Conservation (phyloP, 2,113 vertebrate species). For the Lota lota region DNA sequence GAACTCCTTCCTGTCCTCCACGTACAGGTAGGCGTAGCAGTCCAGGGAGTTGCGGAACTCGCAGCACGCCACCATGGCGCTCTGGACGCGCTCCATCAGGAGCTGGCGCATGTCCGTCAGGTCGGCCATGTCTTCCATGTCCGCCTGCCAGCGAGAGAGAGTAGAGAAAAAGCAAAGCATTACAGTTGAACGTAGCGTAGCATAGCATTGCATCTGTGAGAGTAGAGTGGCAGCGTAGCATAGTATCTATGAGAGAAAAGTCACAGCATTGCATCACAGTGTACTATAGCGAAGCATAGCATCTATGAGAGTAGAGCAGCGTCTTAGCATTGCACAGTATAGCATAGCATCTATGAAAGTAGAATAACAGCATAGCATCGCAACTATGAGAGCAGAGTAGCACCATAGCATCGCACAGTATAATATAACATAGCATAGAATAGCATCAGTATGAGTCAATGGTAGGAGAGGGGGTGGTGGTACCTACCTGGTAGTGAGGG, state of each 20-base stretch:
- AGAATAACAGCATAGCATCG: background rate
- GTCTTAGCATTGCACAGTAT: background rate
- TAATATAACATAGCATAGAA: background rate
- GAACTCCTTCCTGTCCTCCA: conserved; percentile 81
- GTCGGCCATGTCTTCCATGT: conserved; percentile 80
- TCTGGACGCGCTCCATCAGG: conserved; percentile 73
- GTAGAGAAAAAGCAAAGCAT: too few species aligned
- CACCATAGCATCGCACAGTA: background rate
- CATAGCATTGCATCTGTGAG: too few species aligned
- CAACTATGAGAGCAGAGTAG: background rate
- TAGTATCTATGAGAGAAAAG: background rate
- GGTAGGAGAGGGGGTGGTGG: too few species aligned
- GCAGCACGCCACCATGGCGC: conserved; percentile 50
- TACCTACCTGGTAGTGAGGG: conserved; percentile 71
- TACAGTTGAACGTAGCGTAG: background rate
- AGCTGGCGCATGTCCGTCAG: conserved; percentile 67
- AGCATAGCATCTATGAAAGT: too few species aligned
- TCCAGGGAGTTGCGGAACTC: conserved; percentile 72
- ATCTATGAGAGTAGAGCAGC: background rate
- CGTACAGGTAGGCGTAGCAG: conserved; percentile 79
- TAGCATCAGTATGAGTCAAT: too few species aligned
- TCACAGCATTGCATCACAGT: background rate
- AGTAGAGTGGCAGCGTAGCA: background rate
- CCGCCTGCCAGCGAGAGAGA: conserved; percentile 64
- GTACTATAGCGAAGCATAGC: too few species aligned